Conservation (phyloP, 2,797 vertebrate species). For the Catharus ustulatus region DNA sequence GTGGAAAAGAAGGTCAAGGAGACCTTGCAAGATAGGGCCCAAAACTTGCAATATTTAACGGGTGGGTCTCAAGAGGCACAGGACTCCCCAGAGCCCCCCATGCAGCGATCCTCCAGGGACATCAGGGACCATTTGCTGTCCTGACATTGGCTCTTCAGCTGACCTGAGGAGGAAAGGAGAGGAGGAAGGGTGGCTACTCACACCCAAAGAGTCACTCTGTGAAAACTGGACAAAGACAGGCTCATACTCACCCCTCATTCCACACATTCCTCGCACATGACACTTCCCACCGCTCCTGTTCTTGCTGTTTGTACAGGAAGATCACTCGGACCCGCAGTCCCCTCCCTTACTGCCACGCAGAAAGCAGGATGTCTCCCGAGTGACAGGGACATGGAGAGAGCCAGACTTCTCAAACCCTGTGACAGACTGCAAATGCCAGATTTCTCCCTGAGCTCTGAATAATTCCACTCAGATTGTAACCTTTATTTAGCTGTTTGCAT, state of each 20-base stretch:
- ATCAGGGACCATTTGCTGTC: background rate
- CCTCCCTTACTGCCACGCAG: background rate
- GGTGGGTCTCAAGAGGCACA: background rate
- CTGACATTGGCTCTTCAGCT: background rate
- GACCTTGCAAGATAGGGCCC: background rate
- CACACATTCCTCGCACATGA: background rate
- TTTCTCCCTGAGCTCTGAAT: constrained; percentile 63
- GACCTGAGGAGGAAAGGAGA: background rate
- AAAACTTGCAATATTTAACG: background rate
- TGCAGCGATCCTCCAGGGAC: background rate
- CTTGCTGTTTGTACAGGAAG: constrained; percentile 3
- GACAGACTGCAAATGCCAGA: constrained; percentile 65
- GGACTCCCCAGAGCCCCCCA: background rate
- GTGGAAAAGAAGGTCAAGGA: background rate
- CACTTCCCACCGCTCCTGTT: background rate
- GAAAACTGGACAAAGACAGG: background rate
- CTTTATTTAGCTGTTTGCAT: constrained; percentile 73
- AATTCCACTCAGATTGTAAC: constrained; percentile 70
- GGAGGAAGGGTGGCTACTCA: background rate
- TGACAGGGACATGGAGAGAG: constrained; percentile 18
- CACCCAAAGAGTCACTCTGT: background rate
- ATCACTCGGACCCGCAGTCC: background rate
- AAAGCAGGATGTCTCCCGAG: constrained; percentile 20
- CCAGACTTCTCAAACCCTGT: constrained; percentile 42
- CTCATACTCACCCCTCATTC: constrained; percentile 36